Evolutionary conservation across 2,888 invertebrate species (phyloP), one percentile per base, ranked within the genome.

Genomic region (Nymphalis urticae): DNA sequence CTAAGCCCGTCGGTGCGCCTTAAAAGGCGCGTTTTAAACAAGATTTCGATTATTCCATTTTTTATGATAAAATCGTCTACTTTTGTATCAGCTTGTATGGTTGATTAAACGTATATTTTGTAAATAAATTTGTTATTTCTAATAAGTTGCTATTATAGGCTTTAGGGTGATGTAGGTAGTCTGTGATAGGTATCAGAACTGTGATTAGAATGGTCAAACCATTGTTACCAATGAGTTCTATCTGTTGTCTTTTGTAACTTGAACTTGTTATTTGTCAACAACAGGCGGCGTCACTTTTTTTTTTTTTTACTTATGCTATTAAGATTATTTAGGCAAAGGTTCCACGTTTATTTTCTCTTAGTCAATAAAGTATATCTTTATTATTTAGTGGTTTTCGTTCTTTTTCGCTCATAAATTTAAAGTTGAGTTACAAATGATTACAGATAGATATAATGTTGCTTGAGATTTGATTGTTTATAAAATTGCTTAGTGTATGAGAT

Each of bases 141-240:
- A 53, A 48, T 66, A 63, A 60, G 58, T 70, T 64, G 70, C 63
- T 66, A 2, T 21, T 21, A n/a, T 62, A 66, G 32, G 42, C 42
- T 13, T 62, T 69, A 63, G 67, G 54, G 32, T 59, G 42, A 36
- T 56, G 32, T 56, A 56, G 47, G 60, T 67, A 75, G 83, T 78
- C 85, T 88, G 88, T 88, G 87, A 86, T 88, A 87, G 83, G 78
- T 77, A 79, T 76, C 73, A 76, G 77, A 85, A 79, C 85, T 88
- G 88, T 87, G 87, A 87, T 88, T 78, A 75, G 79, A 75, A 79
- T 79, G 84, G 84, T 85, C 77, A 78, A 82, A 85, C 85, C 83
- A 83, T 75, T 42, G 69, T 71, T 77, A 78, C 76, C 77, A 77
- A 79, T 77, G 73, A 75, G 69, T 50, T 70, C 24, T 58, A 32